Evolutionary conservation across 2,888 invertebrate genomes (phyloP).

Genomic region (Cancer borealis): DNA sequence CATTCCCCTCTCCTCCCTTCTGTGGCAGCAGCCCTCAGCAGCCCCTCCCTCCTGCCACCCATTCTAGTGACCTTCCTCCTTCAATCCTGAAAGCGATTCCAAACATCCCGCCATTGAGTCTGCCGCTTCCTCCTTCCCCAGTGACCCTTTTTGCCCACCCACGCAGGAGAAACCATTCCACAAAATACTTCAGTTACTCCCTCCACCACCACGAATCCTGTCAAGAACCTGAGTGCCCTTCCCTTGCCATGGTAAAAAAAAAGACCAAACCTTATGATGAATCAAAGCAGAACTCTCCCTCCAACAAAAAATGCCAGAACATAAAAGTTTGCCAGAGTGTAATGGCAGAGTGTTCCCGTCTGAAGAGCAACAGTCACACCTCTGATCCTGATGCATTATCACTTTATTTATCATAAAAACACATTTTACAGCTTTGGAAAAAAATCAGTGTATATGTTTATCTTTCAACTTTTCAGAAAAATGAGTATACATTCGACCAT

Average conservation of each 20-base stretch:
- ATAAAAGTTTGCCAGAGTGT: not conserved
- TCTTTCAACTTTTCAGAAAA: too few relatives aligned
- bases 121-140: not conserved
- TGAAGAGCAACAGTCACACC: not conserved
- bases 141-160: not conserved
- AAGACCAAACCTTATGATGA: not conserved
- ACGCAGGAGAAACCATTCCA: not conserved
- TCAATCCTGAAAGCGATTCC: not conserved
- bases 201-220: not conserved
- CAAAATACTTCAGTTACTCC: not conserved
- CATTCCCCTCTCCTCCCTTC: not conserved
- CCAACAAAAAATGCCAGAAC: not conserved
- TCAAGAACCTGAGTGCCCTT: not conserved
- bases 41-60: not conserved
- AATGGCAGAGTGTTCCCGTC: not conserved
- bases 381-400: too few relatives aligned
- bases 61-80: not conserved
- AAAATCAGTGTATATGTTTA: not conserved
- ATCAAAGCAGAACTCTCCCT: too few relatives aligned
- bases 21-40: not conserved
- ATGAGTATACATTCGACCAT: too few relatives aligned
- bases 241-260: not conserved
- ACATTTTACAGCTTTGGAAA: not conserved
- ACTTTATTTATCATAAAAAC: too few relatives aligned
- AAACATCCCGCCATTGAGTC: conserved; percentile 8